Conservation (phyloP, 2,113 vertebrate species). For the Ochotona curzoniae region DNA sequence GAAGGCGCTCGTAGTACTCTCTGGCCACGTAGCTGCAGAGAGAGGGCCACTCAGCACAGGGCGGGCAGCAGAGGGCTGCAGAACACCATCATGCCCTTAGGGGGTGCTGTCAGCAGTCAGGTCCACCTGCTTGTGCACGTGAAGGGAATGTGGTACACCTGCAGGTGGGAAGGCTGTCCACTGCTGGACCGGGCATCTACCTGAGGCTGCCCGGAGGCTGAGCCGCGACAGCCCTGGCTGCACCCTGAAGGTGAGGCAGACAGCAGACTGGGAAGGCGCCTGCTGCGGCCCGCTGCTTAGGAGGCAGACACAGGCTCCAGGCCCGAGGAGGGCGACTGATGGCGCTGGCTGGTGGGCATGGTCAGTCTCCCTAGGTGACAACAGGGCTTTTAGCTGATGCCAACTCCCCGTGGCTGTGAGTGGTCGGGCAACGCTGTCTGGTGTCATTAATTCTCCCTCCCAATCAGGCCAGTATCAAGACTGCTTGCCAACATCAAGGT, state of each 20-base stretch:
- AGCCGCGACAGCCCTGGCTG: no score
- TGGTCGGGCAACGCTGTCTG: neutral
- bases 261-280: no score
- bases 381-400: neutral
- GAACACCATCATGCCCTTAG: neutral
- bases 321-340: no score
- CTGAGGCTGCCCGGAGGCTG: no score
- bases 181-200: no score
- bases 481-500: neutral
- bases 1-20: conserved; percentile 89
- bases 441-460: neutral
- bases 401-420: neutral
- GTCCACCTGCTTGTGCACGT: no score
- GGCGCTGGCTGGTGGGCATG: neutral
- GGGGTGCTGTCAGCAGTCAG: neutral
- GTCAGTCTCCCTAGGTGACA: neutral
- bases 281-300: no score
- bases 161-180: no score
- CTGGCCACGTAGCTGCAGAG: conserved; percentile 88
- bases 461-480: neutral
- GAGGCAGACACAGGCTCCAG: no score
- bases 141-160: no score
- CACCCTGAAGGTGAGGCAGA: no score
- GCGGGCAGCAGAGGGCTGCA: no score
- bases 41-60: neutral